Percentiles rank a stretch among this genome's conserved stretches.
phyloP scores from a whole-genome alignment of 2,888 invertebrate species.

The Seira sanloemensis region DNA sequence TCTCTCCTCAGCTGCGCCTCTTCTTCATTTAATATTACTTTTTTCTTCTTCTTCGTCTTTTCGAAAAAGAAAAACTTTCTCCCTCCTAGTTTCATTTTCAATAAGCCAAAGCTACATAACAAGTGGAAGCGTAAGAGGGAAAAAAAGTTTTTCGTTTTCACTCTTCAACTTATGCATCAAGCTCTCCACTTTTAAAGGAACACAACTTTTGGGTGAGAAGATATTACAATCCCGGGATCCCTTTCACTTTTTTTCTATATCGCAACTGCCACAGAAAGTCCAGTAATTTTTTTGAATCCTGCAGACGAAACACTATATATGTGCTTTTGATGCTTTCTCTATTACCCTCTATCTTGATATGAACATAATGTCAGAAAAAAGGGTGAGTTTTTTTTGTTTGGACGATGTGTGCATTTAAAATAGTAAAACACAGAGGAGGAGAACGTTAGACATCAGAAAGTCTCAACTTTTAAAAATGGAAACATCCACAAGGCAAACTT shows the following conservation, averaged over 20 bases:
- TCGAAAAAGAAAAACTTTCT: constrained; percentile 19
- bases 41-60: constrained; percentile 29
- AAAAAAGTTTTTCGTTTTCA: constrained; percentile 49
- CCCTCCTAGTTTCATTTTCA: constrained; percentile 52
- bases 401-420: constrained; percentile 10
- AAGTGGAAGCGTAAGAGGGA: constrained; percentile 5
- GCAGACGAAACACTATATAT: too few species aligned
- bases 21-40: constrained; percentile 33
- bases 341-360: too few species aligned
- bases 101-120: constrained; percentile 21
- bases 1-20: constrained; percentile 41
- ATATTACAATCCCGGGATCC: constrained; percentile 21
- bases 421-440: neutral
- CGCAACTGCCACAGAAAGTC: constrained; percentile 27
- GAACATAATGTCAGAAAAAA: too few species aligned
- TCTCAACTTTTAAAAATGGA: neutral
- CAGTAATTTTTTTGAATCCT: neutral
- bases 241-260: constrained; percentile 16
- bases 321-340: too few species aligned
- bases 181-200: constrained; percentile 36
- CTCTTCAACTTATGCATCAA: constrained; percentile 53
- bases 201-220: constrained; percentile 19
- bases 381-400: neutral
- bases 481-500: neutral
- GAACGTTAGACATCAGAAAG: neutral